Conservation (phyloP, 2,113 vertebrate species). For the Numida meleagris region DNA sequence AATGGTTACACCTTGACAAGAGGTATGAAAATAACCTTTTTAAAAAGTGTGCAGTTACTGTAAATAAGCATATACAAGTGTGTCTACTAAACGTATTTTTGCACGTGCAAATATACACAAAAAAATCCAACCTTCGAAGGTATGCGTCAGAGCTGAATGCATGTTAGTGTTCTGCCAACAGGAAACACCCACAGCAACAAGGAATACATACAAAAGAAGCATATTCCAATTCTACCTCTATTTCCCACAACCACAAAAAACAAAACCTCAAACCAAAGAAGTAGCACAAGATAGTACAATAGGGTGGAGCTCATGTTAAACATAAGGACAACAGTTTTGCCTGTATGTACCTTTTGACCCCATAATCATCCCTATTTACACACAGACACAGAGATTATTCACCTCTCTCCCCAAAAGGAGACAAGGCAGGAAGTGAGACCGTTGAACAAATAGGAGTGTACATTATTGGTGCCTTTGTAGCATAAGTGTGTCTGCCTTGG, state of each 20-base stretch:
- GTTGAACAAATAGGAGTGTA: conserved; percentile 15
- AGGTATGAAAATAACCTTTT: conserved; percentile 2
- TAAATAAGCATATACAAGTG: neutral
- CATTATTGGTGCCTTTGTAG: conserved; percentile 41
- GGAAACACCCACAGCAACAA: neutral
- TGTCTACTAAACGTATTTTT: neutral
- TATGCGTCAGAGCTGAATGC: neutral
- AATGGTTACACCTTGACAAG: neutral
- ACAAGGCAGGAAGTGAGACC: neutral
- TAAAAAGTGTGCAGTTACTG: neutral
- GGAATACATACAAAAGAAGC: neutral
- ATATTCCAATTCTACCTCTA: neutral
- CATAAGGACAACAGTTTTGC: neutral
- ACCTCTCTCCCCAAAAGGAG: conserved; percentile 19
- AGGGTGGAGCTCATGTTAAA: conserved; percentile 16
- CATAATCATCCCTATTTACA: conserved; percentile 16
- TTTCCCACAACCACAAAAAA: conserved; percentile 6
- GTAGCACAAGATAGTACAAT: neutral
- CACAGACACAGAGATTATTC: conserved; percentile 26
- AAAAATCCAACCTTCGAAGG: neutral
- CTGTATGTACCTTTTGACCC: conserved; percentile 31
- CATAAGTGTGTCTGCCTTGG: neutral
- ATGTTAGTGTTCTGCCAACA: neutral
- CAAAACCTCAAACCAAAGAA: conserved; percentile 34
- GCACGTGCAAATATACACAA: neutral